Conservation (phyloP, 2,888 invertebrate genomes). For the Timema cristinae region DNA sequence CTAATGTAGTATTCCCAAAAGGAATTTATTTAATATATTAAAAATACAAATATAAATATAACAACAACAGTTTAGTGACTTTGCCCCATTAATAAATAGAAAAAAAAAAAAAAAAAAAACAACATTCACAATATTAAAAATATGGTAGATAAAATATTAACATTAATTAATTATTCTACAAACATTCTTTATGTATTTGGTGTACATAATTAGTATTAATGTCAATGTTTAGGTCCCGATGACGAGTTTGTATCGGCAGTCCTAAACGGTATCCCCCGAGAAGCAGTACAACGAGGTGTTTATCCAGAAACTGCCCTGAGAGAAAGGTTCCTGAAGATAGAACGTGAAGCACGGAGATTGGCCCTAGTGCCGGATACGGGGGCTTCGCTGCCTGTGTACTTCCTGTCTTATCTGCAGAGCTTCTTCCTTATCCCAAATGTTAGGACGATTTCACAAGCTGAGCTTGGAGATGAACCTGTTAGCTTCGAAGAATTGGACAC, state of each 20-base stretch:
- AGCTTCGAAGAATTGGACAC: slow-evolving; percentile 75
- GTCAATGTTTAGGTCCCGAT: slow-evolving; percentile 51
- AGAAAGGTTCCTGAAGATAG: slow-evolving; percentile 79
- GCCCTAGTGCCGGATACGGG: slow-evolving; percentile 85
- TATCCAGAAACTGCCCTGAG: slow-evolving; percentile 82
- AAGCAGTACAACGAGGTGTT: slow-evolving; percentile 75
- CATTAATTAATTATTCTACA: neutral
- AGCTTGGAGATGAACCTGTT: slow-evolving; percentile 65
- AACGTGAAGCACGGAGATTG: slow-evolving; percentile 73
- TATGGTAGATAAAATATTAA: neutral
- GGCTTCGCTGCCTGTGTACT: slow-evolving; percentile 76
- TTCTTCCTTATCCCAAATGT: slow-evolving; percentile 66
- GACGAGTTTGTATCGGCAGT: slow-evolving; percentile 80
- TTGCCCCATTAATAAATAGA: neutral
- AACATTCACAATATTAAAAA: neutral
- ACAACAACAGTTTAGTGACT: neutral
- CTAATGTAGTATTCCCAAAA: too few relatives aligned
- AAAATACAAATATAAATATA: too few relatives aligned
- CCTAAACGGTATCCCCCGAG: slow-evolving; percentile 70
- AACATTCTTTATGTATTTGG: neutral
- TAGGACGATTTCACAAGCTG: slow-evolving; percentile 66
- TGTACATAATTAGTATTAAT: neutral
- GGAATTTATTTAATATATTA: too few relatives aligned
- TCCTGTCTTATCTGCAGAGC: slow-evolving; percentile 89
- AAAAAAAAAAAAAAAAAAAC: neutral